Evolutionary conservation across 2,888 invertebrate genomes (phyloP), one percentile per base, ranked within the genome.

Genomic region (Morpho helenor): DNA sequence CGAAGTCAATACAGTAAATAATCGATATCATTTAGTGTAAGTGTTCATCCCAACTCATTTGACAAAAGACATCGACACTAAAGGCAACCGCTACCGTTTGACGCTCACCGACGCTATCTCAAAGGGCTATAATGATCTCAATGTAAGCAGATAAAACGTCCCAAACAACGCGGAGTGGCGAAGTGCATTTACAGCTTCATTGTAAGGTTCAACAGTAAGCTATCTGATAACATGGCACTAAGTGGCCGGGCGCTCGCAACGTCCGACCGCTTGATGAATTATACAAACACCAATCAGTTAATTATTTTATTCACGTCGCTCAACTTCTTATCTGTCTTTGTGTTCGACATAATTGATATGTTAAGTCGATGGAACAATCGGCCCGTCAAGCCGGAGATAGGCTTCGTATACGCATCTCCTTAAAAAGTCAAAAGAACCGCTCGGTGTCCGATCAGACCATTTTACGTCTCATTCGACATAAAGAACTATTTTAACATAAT

Each of bases 231-330:
- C 68, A 66, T 70, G 67, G 70, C 75, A 77, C 82, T 87, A 86
- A 88, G 88, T 87, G 87, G 84, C 75, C 77, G 67, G 65, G 73
- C 79, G 80, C 79, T 75, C 62, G 80, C 76, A 71, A 74, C 70
- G 73, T 73, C 73, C 73, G 68, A 76, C 75, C 74, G 73, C 82
- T 81, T 86, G 86, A 87, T 87, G 86, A 87, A 87, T 89, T 88
- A 89, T 87, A 89, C 87, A 89, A 88, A 89, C 84, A 88, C 87
- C 84, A 82, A 86, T 87, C 89, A 81, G 88, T 86, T 89, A 89
- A 90, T 90, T 88, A 89, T 88, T 88, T 87, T 82, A 87, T 88
- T 86, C 87, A 87, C 80, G 88, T 90, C 89, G 84, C 80, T 88
- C 88, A 83, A 81, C 66, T 71, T 77, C 78, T 83, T 87, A 89